Evolutionary conservation across 1,140 invertebrate species (phyloP).

Genomic region (Heliothis subflexa): DNA sequence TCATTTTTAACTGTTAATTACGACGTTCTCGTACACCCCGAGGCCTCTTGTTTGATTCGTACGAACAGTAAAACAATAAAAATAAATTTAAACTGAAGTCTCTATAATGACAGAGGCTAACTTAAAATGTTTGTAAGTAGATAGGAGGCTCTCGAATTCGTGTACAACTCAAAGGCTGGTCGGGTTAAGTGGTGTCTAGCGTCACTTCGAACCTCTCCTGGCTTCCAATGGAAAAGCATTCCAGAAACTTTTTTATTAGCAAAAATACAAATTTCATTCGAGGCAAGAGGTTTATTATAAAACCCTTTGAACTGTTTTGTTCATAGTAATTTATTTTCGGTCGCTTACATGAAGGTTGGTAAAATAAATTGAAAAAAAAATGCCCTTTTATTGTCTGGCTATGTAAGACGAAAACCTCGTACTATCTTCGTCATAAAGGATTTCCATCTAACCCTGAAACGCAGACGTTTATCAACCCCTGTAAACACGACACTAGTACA

Average conservation of each 20-base stretch:
- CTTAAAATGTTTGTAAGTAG: not conserved
- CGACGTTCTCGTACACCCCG: no score
- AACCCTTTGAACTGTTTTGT: slow-evolving; percentile 20
- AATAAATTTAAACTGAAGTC: no score
- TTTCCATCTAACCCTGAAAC: slow-evolving; percentile 1
- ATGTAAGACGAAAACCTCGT: not conserved
- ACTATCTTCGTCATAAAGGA: not conserved
- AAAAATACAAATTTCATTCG: slow-evolving; percentile 1
- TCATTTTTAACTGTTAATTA: no score
- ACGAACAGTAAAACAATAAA: no score
- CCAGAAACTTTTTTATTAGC: slow-evolving; percentile 15
- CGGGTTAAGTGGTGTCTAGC: slow-evolving; percentile 15
- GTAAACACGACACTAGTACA: not conserved
- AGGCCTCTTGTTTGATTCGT: no score
- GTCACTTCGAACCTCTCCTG: not conserved
- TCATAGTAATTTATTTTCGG: slow-evolving; percentile 34
- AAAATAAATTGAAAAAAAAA: no score
- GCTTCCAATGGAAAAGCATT: slow-evolving; percentile 11
- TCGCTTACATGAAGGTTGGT: not conserved
- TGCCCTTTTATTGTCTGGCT: no score
- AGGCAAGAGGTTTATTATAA: slow-evolving; percentile 16
- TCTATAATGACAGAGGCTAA: not conserved
- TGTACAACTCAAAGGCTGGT: not conserved
- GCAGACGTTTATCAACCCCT: not conserved
- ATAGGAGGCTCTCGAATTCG: not conserved